These are phyloP conservation scores for Orius insidiosus DNA, from an alignment of 1,140 invertebrate genomes.

Conservation along the genomic window DNA sequence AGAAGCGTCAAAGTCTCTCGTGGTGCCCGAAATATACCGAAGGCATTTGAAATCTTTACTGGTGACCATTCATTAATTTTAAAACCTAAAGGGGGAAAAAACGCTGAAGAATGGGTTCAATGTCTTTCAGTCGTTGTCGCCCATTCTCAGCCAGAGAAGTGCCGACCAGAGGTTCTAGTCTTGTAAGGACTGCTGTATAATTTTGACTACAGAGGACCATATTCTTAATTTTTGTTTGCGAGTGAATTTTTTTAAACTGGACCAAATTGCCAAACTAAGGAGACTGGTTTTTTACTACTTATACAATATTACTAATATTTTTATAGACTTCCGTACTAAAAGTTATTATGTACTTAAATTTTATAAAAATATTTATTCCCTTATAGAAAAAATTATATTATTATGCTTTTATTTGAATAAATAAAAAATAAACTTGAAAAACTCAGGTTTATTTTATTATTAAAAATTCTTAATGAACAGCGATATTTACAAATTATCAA, in stretches of 20 bases:
- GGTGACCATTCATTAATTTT: conserved; percentile 78
- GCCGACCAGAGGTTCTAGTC: conserved; percentile 21
- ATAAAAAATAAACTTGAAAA: too few species aligned
- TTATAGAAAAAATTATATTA: not conserved
- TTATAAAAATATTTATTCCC: not conserved
- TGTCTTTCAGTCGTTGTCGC: conserved; percentile 76
- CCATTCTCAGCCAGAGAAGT: conserved; percentile 44
- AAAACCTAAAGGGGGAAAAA: conserved; percentile 85
- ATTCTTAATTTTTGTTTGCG: too few species aligned
- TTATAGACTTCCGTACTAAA: too few species aligned
- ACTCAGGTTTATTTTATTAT: too few species aligned
- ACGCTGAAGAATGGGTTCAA: conserved; percentile 87
- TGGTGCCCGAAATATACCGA: conserved; percentile 73
- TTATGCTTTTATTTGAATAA: too few species aligned
- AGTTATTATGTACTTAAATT: too few species aligned
- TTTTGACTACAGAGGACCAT: too few species aligned
- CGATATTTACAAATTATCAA: not conserved
- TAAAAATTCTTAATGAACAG: too few species aligned
- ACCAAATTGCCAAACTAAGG: too few species aligned
- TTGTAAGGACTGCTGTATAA: conserved; percentile 20
- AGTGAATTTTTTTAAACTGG: too few species aligned
- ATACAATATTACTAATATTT: too few species aligned
- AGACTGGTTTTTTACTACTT: too few species aligned
- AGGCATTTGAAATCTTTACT: conserved; percentile 92
- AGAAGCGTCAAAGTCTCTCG: conserved; percentile 76